Evolutionary conservation across 2,797 vertebrate genomes (phyloP), one percentile per base, ranked within the genome.

Genomic region (Fistularia commersonii): DNA sequence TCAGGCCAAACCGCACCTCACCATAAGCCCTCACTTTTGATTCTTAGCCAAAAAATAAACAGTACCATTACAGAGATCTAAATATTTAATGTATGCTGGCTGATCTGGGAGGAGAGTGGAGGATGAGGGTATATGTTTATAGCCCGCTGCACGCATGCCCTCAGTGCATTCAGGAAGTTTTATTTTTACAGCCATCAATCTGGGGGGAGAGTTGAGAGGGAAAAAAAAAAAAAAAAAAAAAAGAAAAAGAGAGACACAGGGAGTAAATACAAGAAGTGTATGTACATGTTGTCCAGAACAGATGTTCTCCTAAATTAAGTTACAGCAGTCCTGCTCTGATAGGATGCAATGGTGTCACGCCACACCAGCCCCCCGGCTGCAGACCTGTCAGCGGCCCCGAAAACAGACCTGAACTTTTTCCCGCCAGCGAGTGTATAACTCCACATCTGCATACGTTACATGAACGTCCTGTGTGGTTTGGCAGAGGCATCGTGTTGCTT

Each of bases 281-380:
- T 38, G 8, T 57, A n/a, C 32, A 10, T 50, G 59, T 51, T 41
- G 54, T 45, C 41, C 46, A 42, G 51, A 68, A 54, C 65, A 77
- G 61, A 77, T 70, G 67, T 69, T 71, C 45, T 57, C 51, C 45
- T 59, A 59, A 74, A 76, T 67, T 44, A 33, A 77, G 34, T 54
- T 56, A 63, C 38, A 56, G 51, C 13, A 47, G 43, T 79, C 55
- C 8, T 69, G 42, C 32, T 75, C 52, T 76, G 69, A 79, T 75
- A 77, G 65, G 76, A 72, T 68, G 61, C 58, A 45, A 61, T 55
- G 32, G 57, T 15, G 47, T 82, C 79, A 76, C 76, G 7, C 81
- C 81, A 79, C 74, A 64, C 45, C 34, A 31, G 11, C 36, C 51
- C 2, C 46, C 41, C 41, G 23, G 31, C 59, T 42, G 23, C 40